Evolutionary conservation across 2,113 vertebrate species (phyloP).

Genomic region (Propithecus coquereli): DNA sequence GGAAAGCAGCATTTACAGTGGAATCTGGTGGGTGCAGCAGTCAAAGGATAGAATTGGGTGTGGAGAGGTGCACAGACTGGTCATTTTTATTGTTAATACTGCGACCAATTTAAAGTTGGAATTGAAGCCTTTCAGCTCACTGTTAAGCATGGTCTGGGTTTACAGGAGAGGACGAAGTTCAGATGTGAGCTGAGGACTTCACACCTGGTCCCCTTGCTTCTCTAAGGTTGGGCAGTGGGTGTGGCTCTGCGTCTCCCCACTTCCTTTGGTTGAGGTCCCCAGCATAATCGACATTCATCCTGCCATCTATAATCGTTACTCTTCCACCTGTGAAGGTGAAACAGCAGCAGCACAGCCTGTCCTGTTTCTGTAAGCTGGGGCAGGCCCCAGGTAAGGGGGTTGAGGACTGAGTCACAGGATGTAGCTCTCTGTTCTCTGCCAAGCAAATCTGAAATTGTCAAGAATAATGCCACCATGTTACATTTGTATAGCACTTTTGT

Average conservation of each 20-base stretch:
- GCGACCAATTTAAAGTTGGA: not conserved
- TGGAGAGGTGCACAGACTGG: not conserved
- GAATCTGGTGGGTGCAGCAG: not conserved
- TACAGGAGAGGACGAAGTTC: not conserved
- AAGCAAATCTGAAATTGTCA: not conserved
- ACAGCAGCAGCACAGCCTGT: not conserved
- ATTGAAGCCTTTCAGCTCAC: not conserved
- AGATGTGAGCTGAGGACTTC: not conserved
- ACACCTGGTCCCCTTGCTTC: not conserved
- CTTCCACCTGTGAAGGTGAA: not conserved
- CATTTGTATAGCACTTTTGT: not conserved
- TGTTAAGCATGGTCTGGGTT: not conserved
- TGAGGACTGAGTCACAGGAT: not conserved
- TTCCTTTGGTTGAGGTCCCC: not conserved
- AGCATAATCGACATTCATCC: too few species aligned
- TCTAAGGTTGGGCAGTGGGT: not conserved
- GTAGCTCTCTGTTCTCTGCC: not conserved
- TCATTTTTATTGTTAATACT: not conserved
- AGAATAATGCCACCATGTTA: not conserved
- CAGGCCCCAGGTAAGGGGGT: accelerated
- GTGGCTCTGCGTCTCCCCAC: not conserved
- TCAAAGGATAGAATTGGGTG: not conserved
- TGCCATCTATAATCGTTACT: not conserved
- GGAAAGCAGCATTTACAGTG: not conserved
- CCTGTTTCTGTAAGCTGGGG: not conserved